phyloP scores from a whole-genome alignment of 2,797 vertebrate species.

The Chiroxiphia lanceolata region DNA sequence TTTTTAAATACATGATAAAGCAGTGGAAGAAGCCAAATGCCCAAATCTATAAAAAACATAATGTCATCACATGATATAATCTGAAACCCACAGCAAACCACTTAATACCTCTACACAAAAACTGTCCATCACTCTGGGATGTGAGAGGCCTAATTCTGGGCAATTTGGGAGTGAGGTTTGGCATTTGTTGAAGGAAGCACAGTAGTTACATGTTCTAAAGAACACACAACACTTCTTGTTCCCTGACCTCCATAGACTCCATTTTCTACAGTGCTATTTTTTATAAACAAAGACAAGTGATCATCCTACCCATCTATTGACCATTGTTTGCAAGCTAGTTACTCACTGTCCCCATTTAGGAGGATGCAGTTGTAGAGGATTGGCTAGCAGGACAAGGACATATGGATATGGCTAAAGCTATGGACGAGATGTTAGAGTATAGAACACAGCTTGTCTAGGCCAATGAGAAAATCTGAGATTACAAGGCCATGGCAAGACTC shows the following conservation, averaged over 20 bases:
- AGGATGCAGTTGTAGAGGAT: too few species aligned
- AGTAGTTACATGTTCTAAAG: background rate
- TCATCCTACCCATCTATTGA: background rate
- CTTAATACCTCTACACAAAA: background rate
- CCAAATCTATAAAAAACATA: background rate
- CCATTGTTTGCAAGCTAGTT: background rate
- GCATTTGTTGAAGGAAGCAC: background rate
- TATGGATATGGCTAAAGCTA: too few species aligned
- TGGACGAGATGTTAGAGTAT: too few species aligned
- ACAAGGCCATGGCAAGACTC: too few species aligned
- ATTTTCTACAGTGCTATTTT: background rate
- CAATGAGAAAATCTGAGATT: too few species aligned
- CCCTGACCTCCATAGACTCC: background rate
- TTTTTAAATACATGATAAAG: background rate
- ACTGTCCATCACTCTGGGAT: background rate
- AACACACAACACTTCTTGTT: background rate
- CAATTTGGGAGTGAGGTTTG: background rate
- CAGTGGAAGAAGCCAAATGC: background rate
- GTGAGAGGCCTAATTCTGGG: background rate
- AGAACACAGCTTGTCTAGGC: too few species aligned
- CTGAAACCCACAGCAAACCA: background rate
- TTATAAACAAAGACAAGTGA: background rate
- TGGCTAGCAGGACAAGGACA: too few species aligned
- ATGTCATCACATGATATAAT: background rate
- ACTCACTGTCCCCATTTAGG: background rate